Evolutionary conservation across 2,888 invertebrate species (phyloP), one percentile per base, ranked within the genome.

Genomic region (Hyalella azteca): DNA sequence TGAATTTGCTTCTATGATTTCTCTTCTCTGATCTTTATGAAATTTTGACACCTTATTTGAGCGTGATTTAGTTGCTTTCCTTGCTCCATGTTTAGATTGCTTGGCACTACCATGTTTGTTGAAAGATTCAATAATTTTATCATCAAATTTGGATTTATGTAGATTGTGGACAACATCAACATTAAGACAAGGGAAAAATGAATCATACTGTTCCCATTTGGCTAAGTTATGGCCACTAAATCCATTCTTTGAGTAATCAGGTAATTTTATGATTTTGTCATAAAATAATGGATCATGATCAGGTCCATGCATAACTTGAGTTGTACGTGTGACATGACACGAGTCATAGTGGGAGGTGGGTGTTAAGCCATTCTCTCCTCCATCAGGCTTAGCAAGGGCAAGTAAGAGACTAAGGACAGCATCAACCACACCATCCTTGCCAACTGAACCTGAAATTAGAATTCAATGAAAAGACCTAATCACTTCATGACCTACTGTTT

Each of bases 361-460:
- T 11, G 7, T 15, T 39, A n/a, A n/a, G 19, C 19, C 29, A 29
- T 19, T 7, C 66, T 29, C 36, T 7, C 19, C 66, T 29, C 36
- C 3, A 36, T 22, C 19, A 19, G 66, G 66, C 29, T 36, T 66
- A 19, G 66, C 66, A 32, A 66, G 36, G 22, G 66, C 66, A 9
- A 66, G 39, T 9, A 66, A 36, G 13, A 66, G 66, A 66, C 15
- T 29, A 1, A 66, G 36, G 19, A 66, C 66, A 66, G 66, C 66
- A 66, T 66, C 66, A 36, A 66, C 66, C n/a, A n/a, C n/a, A 29
- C 66, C 66, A 66, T 36, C 39, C 7, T 32, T 36, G n/a, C 66
- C 66, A 66, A 66, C 66, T 36, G 4, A 36, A 66, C 66, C 66
- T 66, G 36, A 15, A 66, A 66, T 36, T 22, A 36, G 19, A n/a